These are phyloP conservation scores for Epinephelus moara DNA, from an alignment of 2,113 vertebrate species.

Conservation along the genomic window DNA sequence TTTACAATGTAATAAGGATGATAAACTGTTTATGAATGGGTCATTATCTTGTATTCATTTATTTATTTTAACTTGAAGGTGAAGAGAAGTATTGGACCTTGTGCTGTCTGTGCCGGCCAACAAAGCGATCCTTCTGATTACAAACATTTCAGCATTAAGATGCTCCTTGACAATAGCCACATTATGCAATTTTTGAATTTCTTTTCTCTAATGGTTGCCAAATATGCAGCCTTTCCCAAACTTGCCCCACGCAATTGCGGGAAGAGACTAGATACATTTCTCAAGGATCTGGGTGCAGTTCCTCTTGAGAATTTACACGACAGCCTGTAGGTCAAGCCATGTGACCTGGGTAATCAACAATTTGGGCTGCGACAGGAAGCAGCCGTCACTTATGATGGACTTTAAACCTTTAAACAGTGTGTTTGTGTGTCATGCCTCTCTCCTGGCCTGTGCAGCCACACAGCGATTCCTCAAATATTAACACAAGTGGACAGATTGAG, in stretches of 20 bases:
- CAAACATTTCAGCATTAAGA: background rate
- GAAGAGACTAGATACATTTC: conserved; percentile 43
- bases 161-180: background rate
- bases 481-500: conserved; percentile 71
- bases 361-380: conserved; percentile 48
- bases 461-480: conserved; percentile 71
- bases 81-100: background rate
- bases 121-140: background rate
- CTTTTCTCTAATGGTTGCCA: background rate
- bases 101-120: background rate
- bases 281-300: conserved; percentile 53
- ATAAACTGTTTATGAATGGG: background rate
- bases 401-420: conserved; percentile 48
- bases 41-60: background rate
- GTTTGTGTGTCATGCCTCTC: conserved; percentile 35
- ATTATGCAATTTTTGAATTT: conserved; percentile 6
- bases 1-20: background rate
- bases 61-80: background rate
- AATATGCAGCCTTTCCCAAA: conserved; percentile 32
- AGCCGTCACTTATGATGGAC: conserved; percentile 49
- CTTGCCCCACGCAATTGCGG: conserved; percentile 24
- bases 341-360: conserved; percentile 55
- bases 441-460: background rate
- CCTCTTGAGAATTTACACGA: conserved; percentile 22
- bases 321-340: conserved; percentile 32